phyloP scores from a whole-genome alignment of 2,113 vertebrate species.

The Rhinichthys klamathensis region DNA sequence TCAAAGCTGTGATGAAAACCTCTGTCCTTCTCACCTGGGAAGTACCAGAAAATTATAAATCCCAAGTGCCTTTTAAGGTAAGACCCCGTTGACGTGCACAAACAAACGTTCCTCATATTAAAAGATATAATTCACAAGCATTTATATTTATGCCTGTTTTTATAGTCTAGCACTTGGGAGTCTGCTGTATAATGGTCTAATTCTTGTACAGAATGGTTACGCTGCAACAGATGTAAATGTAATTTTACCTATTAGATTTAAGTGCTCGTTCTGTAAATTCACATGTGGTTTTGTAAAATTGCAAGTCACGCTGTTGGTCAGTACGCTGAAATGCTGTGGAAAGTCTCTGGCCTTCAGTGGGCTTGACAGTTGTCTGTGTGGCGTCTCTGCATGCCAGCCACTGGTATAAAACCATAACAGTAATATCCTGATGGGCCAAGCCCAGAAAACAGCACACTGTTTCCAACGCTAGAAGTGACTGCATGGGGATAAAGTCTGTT shows the following conservation, averaged over 20 bases:
- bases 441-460: constrained; percentile 3
- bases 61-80: constrained; percentile 92
- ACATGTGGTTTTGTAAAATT: constrained; percentile 21
- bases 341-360: constrained; percentile 14
- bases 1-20: constrained; percentile 90
- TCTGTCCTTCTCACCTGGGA: constrained; percentile 97
- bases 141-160: neutral
- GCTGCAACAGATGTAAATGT: neutral
- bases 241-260: neutral
- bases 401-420: constrained; percentile 39
- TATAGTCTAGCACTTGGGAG: neutral
- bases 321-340: constrained; percentile 17
- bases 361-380: constrained; percentile 34
- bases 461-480: constrained; percentile 11
- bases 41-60: constrained; percentile 90
- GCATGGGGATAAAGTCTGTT: constrained; percentile 9
- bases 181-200: neutral
- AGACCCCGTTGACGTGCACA: constrained; percentile 45
- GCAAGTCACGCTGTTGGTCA: constrained; percentile 16
- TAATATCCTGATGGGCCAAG: constrained; percentile 31
- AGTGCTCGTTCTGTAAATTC: constrained; percentile 5
- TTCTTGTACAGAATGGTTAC: neutral
- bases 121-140: neutral
- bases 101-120: neutral
- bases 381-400: constrained; percentile 26